Percentiles rank a stretch among this genome's conserved stretches.
Conservation (phyloP, 2,888 invertebrate species). For the Caenorhabditis sp. region DNA sequence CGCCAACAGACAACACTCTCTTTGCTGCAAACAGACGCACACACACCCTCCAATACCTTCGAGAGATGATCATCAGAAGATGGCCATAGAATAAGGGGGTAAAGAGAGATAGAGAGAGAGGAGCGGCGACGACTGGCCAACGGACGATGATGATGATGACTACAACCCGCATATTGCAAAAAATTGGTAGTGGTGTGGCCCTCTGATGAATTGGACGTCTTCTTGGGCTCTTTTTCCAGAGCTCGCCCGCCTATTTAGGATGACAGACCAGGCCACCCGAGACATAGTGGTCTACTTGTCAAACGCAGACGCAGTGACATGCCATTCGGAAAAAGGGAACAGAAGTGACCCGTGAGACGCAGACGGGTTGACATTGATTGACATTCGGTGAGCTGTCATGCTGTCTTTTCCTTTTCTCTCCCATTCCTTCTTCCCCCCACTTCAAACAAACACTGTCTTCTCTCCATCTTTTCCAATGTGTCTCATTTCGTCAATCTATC, state of each 20-base stretch:
- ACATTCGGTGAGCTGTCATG: constrained; percentile 66
- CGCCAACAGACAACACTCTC: constrained; percentile 50
- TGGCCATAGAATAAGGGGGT: constrained; percentile 18
- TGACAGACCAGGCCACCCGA: constrained; percentile 38
- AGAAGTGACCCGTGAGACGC: constrained; percentile 54
- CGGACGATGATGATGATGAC: constrained; percentile 42
- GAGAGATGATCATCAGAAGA: constrained; percentile 48
- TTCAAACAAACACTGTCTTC: constrained; percentile 49
- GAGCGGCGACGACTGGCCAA: constrained; percentile 25
- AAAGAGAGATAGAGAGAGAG: constrained; percentile 27
- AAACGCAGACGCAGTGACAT: constrained; percentile 40
- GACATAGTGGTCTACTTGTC: constrained; percentile 12
- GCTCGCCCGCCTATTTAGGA: constrained; percentile 22
- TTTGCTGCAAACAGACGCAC: constrained; percentile 38
- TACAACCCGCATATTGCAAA: constrained; percentile 51
- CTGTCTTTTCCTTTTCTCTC: constrained; percentile 32
- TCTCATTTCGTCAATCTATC: constrained; percentile 24
- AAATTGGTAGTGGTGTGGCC: constrained; percentile 36
- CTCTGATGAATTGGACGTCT: constrained; percentile 48
- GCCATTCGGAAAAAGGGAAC: constrained; percentile 33
- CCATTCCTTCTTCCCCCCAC: constrained; percentile 1
- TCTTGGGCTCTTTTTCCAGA: constrained; percentile 22
- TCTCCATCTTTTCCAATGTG: constrained; percentile 5
- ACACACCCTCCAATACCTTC: constrained; percentile 34
- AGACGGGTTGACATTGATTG: constrained; percentile 64